Conservation (phyloP, 2,113 vertebrate genomes). For the Xiphorhynchus elegans region DNA sequence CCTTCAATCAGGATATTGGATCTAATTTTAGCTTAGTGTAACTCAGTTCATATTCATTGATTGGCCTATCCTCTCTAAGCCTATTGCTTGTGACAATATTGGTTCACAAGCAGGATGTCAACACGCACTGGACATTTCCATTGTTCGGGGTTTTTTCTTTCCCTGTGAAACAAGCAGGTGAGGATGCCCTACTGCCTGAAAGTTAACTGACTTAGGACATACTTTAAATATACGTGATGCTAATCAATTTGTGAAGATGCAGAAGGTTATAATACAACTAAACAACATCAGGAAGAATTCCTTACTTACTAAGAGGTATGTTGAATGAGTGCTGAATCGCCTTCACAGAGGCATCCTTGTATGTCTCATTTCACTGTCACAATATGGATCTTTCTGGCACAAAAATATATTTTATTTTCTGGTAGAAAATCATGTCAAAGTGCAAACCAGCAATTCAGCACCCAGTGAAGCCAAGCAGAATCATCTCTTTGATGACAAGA, state of each 20-base stretch:
- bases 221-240: not conserved
- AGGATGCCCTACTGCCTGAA: not conserved
- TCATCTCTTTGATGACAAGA: not conserved
- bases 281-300: not conserved
- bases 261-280: not conserved
- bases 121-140: not conserved
- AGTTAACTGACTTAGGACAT: not conserved
- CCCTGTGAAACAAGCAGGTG: conserved; percentile 1
- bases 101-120: conserved; percentile 11
- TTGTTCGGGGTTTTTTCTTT: not conserved
- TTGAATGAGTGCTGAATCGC: not conserved
- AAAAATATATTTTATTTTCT: not conserved
- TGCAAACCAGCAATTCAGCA: not conserved
- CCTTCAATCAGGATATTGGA: not conserved
- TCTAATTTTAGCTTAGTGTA: conserved; percentile 16
- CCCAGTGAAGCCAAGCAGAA: not conserved
- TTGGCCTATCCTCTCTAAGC: not conserved
- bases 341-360: not conserved
- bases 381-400: not conserved
- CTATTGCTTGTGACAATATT: conserved; percentile 44
- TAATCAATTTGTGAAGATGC: not conserved
- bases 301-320: not conserved
- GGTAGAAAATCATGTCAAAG: not conserved
- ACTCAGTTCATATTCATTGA: conserved; percentile 5
- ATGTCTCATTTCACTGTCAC: not conserved